These are phyloP conservation scores for Homarus americanus DNA, from an alignment of 1,140 invertebrate genomes.

Conservation along the genomic window DNA sequence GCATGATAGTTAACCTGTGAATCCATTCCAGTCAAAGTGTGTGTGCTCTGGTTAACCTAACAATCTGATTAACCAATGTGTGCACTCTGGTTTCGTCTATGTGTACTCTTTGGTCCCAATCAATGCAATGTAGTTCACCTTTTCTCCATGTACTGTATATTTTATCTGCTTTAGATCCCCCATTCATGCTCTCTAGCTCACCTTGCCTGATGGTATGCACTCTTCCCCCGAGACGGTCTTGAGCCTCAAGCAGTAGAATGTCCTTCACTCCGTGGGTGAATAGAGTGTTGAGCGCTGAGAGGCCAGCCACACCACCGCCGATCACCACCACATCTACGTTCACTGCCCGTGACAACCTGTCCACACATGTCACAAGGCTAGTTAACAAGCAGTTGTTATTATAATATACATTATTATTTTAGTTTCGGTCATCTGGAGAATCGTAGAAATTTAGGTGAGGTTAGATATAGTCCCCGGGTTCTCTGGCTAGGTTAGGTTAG, in stretches of 20 bases:
- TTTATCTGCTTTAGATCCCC: too few species aligned
- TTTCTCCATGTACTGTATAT: too few species aligned
- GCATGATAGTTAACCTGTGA: too few species aligned
- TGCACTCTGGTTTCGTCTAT: too few species aligned
- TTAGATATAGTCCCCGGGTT: neutral
- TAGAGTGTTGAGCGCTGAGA: slow-evolving; percentile 18
- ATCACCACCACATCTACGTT: slow-evolving; percentile 49
- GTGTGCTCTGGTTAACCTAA: too few species aligned
- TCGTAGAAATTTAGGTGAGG: too few species aligned
- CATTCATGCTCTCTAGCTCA: neutral
- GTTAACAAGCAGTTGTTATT: neutral
- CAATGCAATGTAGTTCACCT: too few species aligned
- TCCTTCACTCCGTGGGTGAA: slow-evolving; percentile 1
- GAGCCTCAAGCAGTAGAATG: slow-evolving; percentile 33
- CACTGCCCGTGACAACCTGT: neutral
- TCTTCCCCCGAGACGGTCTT: slow-evolving; percentile 40
- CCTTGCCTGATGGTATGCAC: slow-evolving; percentile 55
- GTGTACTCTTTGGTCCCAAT: too few species aligned
- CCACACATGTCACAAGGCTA: neutral
- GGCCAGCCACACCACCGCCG: slow-evolving; percentile 48
- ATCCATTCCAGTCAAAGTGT: too few species aligned
- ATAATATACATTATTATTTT: neutral
- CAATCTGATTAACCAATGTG: too few species aligned
- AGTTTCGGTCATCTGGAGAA: too few species aligned
- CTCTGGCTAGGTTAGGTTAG: neutral